A percentile compares a stretch with the other conserved stretches of the same genome.
phyloP scores from a whole-genome alignment of 2,113 vertebrate species.

The Pelecanus crispus region DNA sequence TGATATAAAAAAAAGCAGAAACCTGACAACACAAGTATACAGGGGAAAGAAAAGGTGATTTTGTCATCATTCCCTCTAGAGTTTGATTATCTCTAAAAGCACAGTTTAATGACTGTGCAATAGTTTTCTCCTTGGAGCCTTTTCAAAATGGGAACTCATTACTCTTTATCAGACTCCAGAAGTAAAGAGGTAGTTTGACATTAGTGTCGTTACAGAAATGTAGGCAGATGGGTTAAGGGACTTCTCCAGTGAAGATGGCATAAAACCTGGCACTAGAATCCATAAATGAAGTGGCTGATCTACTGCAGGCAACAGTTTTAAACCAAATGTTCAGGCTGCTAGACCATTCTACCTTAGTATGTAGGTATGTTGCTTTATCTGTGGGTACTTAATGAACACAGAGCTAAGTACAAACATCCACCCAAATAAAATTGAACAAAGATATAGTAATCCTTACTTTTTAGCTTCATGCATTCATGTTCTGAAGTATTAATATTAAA shows the following conservation, averaged over 20 bases:
- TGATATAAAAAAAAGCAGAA: background rate
- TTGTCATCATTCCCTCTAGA: background rate
- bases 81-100: background rate
- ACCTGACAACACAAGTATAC: background rate
- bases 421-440: background rate
- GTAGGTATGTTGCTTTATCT: background rate
- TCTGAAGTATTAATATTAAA: background rate
- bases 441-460: background rate
- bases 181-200: background rate
- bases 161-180: background rate
- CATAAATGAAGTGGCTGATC: background rate
- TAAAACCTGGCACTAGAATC: background rate
- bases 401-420: background rate
- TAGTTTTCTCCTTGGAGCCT: background rate
- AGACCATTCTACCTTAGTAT: background rate
- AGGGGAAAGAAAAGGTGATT: background rate
- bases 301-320: background rate
- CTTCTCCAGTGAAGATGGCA: background rate
- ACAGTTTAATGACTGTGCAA: background rate
- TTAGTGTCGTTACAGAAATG: background rate
- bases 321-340: background rate
- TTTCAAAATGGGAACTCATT: background rate
- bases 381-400: background rate
- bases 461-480: background rate
- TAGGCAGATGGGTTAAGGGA: background rate